Evolutionary conservation across 2,888 invertebrate genomes (phyloP).

Genomic region (Thereva unica): DNA sequence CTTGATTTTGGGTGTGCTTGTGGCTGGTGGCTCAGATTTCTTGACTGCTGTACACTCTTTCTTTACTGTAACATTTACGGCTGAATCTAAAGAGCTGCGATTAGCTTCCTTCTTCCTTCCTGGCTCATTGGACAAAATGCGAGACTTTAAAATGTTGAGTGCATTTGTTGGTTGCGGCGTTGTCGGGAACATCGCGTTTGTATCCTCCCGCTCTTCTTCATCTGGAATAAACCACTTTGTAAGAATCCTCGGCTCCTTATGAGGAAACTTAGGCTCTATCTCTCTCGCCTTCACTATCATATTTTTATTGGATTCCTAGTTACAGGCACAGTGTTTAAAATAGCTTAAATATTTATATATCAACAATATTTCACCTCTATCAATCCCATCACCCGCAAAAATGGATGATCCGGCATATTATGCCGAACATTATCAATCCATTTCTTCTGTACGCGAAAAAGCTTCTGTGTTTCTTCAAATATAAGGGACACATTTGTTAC

Average conservation of each 20-base stretch:
- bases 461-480: slow-evolving; percentile 47
- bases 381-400: slow-evolving; percentile 46
- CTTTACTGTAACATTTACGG: no score
- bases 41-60: not conserved
- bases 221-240: not conserved
- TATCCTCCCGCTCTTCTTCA: slow-evolving; percentile 5
- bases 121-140: no score
- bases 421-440: slow-evolving; percentile 48
- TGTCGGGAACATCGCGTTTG: not conserved
- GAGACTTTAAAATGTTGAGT: no score
- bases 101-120: no score
- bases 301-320: slow-evolving; percentile 32
- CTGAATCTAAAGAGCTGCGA: no score
- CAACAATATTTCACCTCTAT: slow-evolving; percentile 46
- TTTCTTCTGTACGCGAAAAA: slow-evolving; percentile 46
- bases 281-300: slow-evolving; percentile 27
- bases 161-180: no score
- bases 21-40: not conserved
- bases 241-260: slow-evolving; percentile 9
- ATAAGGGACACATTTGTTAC: slow-evolving; percentile 44
- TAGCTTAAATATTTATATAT: not conserved
- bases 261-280: slow-evolving; percentile 31
- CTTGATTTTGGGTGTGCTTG: not conserved
- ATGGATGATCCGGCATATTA: slow-evolving; percentile 48
- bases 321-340: not conserved